Evolutionary conservation across 2,797 vertebrate genomes (phyloP), one percentile per base, ranked within the genome.

Genomic region (Poeciliopsis paucimaculata): DNA sequence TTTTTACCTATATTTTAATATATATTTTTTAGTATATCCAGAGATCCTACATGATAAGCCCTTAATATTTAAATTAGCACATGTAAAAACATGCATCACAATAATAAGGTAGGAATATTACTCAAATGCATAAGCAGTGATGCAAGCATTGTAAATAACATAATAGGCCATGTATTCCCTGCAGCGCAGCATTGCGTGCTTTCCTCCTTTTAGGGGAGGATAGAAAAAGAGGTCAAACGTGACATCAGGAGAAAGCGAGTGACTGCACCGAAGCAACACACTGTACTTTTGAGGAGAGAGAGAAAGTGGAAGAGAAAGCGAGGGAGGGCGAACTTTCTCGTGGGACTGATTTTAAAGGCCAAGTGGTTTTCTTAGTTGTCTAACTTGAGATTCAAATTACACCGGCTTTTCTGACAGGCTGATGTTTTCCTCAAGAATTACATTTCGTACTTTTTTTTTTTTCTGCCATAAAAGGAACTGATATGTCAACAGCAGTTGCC

Each of bases 151-250:
- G 93, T 92, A 45, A 81, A 93, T 90, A 84, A 87, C 82, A 85
- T 82, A 88, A 91, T 83, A 85, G 79, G 77, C 73, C 6, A 11
- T 43, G 11, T 84, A 78, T 70, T 76, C 79, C 78, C 87, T 72
- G 81, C 82, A 81, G 91, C 82, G n/a, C 78, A 79, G 83, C 47
- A 89, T 95, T 51, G 94, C 92, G 92, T 95, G 94, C 91, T 75
- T 92, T 72, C 85, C 82, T 91, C 88, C 91, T 92, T 92, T 94
- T 93, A 93, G 90, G 82, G 80, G 92, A 92, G 31, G 84, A 87
- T 88, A 83, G 85, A 89, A 84, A 94, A 94, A 87, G 91, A 95
- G 94, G 93, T 94, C 94, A 94, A 92, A 94, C 90, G 81, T 93
- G 93, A 93, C 93, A 93, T 92, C 84, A 83, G 86, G 82, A 82